Conservation (phyloP, 2,888 invertebrate genomes). For the Mycogona germanica region DNA sequence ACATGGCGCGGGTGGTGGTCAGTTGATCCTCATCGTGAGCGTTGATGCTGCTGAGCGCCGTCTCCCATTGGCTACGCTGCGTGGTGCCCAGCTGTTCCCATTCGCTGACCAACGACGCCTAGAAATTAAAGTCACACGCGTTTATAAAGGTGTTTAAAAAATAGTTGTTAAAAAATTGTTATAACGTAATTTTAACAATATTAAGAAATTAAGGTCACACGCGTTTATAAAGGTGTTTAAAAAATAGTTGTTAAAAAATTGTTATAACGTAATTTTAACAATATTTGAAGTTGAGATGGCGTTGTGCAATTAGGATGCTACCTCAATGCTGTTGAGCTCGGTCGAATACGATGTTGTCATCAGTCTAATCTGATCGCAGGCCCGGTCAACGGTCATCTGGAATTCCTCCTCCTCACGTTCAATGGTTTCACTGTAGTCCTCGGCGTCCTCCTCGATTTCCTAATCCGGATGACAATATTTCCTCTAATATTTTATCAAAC, state of each 20-base stretch:
- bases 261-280: no score
- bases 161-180: not conserved
- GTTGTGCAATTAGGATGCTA: no score
- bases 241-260: not conserved
- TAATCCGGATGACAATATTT: not conserved
- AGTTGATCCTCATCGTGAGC: not conserved
- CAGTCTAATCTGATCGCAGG: conserved; percentile 4
- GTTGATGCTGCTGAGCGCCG: not conserved
- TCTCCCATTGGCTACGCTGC: conserved; percentile 3
- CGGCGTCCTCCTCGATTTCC: not conserved
- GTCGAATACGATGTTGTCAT: not conserved
- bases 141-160: not conserved
- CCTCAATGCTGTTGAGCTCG: conserved; percentile 10
- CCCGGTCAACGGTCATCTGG: conserved; percentile 8
- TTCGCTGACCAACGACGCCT: conserved; percentile 1
- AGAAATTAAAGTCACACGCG: not conserved
- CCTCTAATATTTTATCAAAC: not conserved
- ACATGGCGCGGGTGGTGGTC: not conserved
- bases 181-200: no score
- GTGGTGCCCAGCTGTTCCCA: not conserved
- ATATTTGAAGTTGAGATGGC: not conserved
- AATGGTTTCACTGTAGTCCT: not conserved
- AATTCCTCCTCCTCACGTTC: conserved; percentile 14
- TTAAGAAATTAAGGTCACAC: conserved; percentile 2
- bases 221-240: not conserved